Conservation (phyloP, 2,797 vertebrate genomes). For the Aphelocoma californica region DNA sequence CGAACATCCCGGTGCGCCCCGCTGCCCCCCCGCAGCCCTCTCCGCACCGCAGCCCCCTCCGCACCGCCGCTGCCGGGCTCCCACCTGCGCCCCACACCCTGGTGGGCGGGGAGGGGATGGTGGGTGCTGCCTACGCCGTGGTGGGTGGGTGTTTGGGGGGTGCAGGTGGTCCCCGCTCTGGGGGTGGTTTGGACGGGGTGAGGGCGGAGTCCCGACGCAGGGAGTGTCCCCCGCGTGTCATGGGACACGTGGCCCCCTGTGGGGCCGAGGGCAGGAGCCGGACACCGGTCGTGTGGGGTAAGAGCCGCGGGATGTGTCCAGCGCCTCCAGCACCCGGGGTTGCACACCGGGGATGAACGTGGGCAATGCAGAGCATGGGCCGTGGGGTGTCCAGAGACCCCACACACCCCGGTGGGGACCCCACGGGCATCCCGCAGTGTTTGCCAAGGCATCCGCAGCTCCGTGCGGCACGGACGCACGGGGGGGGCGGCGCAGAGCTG, state of each 20-base stretch:
- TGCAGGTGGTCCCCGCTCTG: neutral
- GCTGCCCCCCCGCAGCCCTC: neutral
- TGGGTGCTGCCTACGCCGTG: neutral
- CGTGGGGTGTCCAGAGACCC: neutral
- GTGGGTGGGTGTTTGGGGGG: accelerated
- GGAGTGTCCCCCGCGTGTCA: neutral
- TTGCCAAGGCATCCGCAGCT: neutral
- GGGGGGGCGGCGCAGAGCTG: neutral
- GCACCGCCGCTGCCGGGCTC: neutral
- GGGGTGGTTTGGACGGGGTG: neutral
- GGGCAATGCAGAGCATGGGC: accelerated
- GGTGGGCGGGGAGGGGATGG: neutral
- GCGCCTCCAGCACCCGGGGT: neutral
- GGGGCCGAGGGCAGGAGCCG: neutral
- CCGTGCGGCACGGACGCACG: accelerated
- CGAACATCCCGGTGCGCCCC: neutral
- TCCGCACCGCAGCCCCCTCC: neutral
- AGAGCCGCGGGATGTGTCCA: neutral
- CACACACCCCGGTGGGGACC: neutral
- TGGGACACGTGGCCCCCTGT: neutral
- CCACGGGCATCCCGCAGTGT: neutral
- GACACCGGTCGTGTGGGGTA: neutral
- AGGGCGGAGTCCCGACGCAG: neutral
- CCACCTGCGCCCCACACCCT: accelerated
- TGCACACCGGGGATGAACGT: neutral